Conservation (phyloP, 2,888 invertebrate species). For the Odontocolon sp. region DNA sequence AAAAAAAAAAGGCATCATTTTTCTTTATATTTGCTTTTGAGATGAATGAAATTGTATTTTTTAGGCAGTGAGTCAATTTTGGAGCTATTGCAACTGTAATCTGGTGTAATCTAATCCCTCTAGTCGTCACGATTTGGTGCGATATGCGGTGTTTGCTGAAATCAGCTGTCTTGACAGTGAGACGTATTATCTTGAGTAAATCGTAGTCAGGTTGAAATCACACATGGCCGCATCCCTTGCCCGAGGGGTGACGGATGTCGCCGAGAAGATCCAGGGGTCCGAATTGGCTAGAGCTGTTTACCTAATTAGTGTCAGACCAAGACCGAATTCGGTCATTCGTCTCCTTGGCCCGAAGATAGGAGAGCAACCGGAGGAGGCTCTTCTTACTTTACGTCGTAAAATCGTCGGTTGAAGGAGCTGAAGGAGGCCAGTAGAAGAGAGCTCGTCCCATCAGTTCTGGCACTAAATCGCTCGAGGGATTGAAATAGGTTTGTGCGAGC, state of each 20-base stretch:
- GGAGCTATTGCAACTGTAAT: too few species aligned
- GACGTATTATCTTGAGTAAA: slow-evolving; percentile 46
- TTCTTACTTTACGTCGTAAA: slow-evolving; percentile 64
- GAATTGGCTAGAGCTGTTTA: slow-evolving; percentile 67
- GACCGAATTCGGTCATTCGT: slow-evolving; percentile 57
- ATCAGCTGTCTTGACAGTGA: slow-evolving; percentile 29
- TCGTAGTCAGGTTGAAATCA: slow-evolving; percentile 19
- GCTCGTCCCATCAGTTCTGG: not conserved
- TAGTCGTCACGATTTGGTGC: too few species aligned
- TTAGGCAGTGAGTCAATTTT: too few species aligned
- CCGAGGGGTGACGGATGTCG: slow-evolving; percentile 28
- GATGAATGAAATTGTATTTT: too few species aligned
- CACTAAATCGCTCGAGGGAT: slow-evolving; percentile 60
- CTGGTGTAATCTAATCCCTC: too few species aligned
- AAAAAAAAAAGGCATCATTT: too few species aligned
- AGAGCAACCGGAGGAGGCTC: slow-evolving; percentile 50
- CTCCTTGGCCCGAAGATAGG: slow-evolving; percentile 36
- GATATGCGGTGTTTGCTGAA: slow-evolving; percentile 5
- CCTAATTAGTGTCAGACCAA: slow-evolving; percentile 67
- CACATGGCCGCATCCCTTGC: not conserved
- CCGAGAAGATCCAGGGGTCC: slow-evolving; percentile 24
- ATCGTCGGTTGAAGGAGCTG: slow-evolving; percentile 59
- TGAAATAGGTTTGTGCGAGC: slow-evolving; percentile 65
- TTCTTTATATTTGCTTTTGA: too few species aligned
- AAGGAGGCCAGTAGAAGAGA: slow-evolving; percentile 51